Evolutionary conservation across 2,113 vertebrate genomes (phyloP).

Genomic region (Callochromis pleurospilus): DNA sequence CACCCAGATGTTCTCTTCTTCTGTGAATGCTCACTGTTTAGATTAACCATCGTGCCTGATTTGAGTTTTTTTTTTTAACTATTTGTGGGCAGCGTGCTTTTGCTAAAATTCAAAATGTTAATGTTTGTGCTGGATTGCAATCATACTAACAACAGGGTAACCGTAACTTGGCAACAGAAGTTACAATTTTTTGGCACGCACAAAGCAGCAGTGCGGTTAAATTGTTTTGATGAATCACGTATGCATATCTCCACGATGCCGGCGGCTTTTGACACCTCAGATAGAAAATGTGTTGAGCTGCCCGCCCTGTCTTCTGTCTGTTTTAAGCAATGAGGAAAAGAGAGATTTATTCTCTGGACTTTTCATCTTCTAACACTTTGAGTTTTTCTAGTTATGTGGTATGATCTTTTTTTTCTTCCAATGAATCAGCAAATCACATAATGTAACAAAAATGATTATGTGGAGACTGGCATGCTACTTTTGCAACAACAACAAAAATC

Average conservation of each 20-base stretch:
- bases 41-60: neutral
- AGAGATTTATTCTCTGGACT: neutral
- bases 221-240: neutral
- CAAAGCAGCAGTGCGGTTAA: neutral
- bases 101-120: neutral
- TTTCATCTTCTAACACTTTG: neutral
- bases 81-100: neutral
- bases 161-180: neutral
- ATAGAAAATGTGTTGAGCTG: neutral
- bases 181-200: neutral
- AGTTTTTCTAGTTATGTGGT: neutral
- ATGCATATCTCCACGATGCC: neutral
- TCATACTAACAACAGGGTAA: neutral
- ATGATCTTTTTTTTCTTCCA: neutral
- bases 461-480: neutral
- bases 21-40: neutral
- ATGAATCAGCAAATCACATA: neutral
- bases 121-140: neutral
- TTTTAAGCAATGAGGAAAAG: neutral
- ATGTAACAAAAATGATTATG: neutral
- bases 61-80: rapidly evolving
- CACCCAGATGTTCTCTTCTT: conserved; percentile 15
- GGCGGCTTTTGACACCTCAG: neutral
- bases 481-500: neutral
- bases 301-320: neutral